phyloP scores from a whole-genome alignment of 2,888 invertebrate genomes.

The Eupeodes latifasciatus region DNA sequence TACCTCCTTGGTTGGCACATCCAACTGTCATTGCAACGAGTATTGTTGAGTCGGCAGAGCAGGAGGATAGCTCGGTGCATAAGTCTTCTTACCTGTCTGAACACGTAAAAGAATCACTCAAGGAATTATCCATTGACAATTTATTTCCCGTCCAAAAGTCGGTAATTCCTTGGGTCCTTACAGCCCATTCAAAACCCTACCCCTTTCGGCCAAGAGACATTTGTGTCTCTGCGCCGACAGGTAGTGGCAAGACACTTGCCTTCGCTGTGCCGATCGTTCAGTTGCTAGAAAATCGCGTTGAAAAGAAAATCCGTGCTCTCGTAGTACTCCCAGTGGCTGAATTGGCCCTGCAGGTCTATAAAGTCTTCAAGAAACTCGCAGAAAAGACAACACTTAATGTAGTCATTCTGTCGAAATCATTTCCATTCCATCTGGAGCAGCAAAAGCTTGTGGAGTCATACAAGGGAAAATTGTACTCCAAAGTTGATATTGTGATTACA shows the following conservation, averaged over 20 bases:
- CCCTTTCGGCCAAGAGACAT: conserved; percentile 92
- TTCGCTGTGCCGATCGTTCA: conserved; percentile 96
- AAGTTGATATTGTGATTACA: conserved; percentile 93
- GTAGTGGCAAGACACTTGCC: conserved; percentile 98
- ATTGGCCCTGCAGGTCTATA: conserved; percentile 94
- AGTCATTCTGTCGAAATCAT: conserved; percentile 88
- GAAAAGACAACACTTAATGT: conserved; percentile 89
- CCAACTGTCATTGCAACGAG: conserved; percentile 91
- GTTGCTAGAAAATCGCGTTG: conserved; percentile 87
- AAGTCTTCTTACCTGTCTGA: conserved; percentile 86
- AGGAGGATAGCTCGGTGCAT: conserved; percentile 85
- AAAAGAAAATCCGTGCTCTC: conserved; percentile 90
- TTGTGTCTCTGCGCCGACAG: conserved; percentile 98
- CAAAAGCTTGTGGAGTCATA: conserved; percentile 86
- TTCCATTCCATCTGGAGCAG: conserved; percentile 89
- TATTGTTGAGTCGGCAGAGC: conserved; percentile 85
- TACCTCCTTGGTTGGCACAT: conserved; percentile 94
- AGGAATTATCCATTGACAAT: conserved; percentile 89
- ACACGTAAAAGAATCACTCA: conserved; percentile 87
- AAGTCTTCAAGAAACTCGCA: conserved; percentile 91
- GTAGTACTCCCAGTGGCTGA: conserved; percentile 97
- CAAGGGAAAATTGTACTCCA: conserved; percentile 82
- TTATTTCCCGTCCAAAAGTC: conserved; percentile 94
- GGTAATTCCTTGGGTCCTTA: conserved; percentile 91
- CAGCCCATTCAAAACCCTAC: conserved; percentile 86